These are phyloP conservation scores for Odiellus spinosus DNA, from an alignment of 2,888 invertebrate species.

Conservation along the genomic window DNA sequence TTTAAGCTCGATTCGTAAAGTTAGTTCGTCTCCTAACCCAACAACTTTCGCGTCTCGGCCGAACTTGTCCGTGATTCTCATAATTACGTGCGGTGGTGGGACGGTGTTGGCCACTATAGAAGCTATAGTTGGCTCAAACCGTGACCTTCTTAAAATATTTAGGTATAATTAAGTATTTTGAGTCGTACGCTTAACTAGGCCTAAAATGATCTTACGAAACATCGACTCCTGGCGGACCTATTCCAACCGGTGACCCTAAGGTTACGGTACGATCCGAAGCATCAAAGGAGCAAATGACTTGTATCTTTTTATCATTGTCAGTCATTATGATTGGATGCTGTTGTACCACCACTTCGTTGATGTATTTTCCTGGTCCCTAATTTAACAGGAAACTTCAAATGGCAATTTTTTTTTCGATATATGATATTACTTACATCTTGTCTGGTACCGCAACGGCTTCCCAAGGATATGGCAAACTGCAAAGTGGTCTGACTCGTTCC, in stretches of 20 bases:
- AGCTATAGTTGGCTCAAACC: constrained; percentile 24
- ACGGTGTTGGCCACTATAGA: constrained; percentile 34
- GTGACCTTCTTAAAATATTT: no score
- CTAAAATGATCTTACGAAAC: constrained; percentile 28
- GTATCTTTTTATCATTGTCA: constrained; percentile 33
- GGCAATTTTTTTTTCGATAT: not conserved
- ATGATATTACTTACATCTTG: constrained; percentile 28
- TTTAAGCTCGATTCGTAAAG: constrained; percentile 30
- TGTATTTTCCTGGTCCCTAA: constrained; percentile 30
- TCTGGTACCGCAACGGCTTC: constrained; percentile 32
- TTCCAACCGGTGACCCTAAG: constrained; percentile 22
- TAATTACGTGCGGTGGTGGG: constrained; percentile 33
- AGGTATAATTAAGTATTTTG: no score
- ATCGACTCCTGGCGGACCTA: constrained; percentile 25
- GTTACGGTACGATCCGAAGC: constrained; percentile 33
- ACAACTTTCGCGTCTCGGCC: constrained; percentile 33
- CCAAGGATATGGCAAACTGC: constrained; percentile 38
- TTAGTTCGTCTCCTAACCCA: constrained; percentile 33
- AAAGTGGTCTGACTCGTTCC: constrained; percentile 21
- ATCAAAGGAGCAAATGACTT: constrained; percentile 34
- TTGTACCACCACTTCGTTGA: constrained; percentile 34
- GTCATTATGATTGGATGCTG: constrained; percentile 36
- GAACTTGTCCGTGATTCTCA: constrained; percentile 31
- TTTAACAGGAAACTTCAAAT: not conserved
- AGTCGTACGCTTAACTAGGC: not conserved